A percentile compares a stretch with the other conserved stretches of the same genome.
Evolutionary conservation across 92 coral and sea anemone genomes (phyloP).

Genomic region (Heliopora coerulea): DNA sequence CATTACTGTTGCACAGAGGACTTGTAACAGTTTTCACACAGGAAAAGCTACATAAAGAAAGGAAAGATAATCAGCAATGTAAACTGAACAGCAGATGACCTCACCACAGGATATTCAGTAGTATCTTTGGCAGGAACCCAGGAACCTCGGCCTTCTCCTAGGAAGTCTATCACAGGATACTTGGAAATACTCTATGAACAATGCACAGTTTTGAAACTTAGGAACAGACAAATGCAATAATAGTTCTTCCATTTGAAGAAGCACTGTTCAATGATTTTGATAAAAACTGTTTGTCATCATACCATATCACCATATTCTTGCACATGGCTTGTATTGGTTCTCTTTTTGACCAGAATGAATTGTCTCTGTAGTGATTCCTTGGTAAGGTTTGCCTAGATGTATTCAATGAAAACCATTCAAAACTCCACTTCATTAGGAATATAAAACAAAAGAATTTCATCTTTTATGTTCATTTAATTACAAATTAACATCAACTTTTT

Average conservation of each 20-base stretch:
- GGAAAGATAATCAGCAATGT: background rate
- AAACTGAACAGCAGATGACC: no score
- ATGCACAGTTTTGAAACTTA: no score
- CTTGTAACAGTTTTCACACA: no score
- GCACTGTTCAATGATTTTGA: no score
- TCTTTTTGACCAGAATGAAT: slow-evolving; percentile 59
- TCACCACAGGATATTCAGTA: slow-evolving; percentile 7
- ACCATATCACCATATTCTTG: slow-evolving; percentile 91
- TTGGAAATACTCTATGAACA: slow-evolving; percentile 6
- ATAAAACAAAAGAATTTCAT: background rate
- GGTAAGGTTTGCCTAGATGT: slow-evolving; percentile 62
- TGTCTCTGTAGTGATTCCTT: slow-evolving; percentile 77
- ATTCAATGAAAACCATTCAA: background rate
- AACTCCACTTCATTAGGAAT: background rate
- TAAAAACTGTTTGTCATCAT: no score
- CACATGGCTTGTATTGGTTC: slow-evolving; percentile 88
- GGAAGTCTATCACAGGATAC: slow-evolving; percentile 53
- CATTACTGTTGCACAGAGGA: no score
- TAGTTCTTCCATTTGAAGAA: no score
- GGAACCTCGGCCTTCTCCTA: slow-evolving; percentile 70
- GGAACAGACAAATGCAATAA: no score
- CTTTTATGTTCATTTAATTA: no score
- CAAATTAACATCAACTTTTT: no score
- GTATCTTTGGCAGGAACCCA: slow-evolving; percentile 43
- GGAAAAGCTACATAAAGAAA: no score